phyloP scores from a whole-genome alignment of 2,113 vertebrate species.

The Etheostoma spectabile region DNA sequence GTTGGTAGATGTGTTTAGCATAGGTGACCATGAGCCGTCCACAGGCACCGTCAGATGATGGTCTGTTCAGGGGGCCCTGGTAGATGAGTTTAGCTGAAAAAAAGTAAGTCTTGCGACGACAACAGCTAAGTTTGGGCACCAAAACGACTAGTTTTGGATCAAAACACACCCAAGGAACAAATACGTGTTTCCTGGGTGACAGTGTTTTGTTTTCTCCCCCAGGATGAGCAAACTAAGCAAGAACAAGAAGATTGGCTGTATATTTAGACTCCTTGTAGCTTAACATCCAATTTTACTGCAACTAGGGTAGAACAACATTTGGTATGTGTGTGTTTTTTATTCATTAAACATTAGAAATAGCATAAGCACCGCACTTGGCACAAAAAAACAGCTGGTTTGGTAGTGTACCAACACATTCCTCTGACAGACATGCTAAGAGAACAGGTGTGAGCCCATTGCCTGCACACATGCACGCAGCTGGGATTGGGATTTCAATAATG shows the following conservation, averaged over 20 bases:
- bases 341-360: slow-evolving; percentile 3
- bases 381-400: slow-evolving; percentile 69
- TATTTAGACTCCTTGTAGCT: not conserved
- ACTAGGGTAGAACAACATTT: not conserved
- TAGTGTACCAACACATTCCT: slow-evolving; percentile 64
- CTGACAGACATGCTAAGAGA: slow-evolving; percentile 53
- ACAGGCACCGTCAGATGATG: no score
- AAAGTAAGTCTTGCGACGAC: no score
- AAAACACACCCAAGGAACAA: no score
- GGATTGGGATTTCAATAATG: slow-evolving; percentile 76
- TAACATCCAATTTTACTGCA: not conserved
- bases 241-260: not conserved
- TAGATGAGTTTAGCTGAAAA: no score
- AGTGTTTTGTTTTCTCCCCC: no score
- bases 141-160: no score
- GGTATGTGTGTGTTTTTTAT: not conserved
- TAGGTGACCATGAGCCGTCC: no score
- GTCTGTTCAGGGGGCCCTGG: no score
- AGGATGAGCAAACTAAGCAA: not conserved
- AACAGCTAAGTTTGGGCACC: no score
- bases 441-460: slow-evolving; percentile 77
- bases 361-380: slow-evolving; percentile 4
- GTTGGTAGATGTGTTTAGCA: no score
- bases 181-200: no score
- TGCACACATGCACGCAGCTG: slow-evolving; percentile 63